Evolutionary conservation across 2,888 invertebrate species (phyloP), one percentile per base, ranked within the genome.

Genomic region (Strigamia crassipes): DNA sequence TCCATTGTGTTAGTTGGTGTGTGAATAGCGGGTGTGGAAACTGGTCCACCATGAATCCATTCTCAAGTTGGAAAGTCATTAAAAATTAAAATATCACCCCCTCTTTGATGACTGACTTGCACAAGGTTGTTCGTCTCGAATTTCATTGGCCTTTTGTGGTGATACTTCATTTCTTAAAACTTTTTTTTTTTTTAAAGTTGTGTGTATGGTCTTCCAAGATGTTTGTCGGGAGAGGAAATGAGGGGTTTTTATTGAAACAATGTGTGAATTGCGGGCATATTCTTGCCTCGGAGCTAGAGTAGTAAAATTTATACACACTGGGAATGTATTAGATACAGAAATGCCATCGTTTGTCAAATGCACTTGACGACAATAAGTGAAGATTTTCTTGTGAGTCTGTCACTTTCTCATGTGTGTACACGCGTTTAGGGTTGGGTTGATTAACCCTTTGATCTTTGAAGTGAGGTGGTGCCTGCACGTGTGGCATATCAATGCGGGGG

Each of bases 21-120:
- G 73, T 73, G 73, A 73, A 73, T 73, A 73, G 73, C 31, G 73
- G 73, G 73, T 73, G 73, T 73, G 73, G 73, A 73, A 73, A 73
- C 73, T 73, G 73, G 73, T 73, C 73, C 31, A 73, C 73, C 73
- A 73, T 73, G 73, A 73, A 4, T 73, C 73, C 73, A 73, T 73
- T 73, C 31, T 73, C 73, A 73, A 27, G 10, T 73, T 73, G 31
- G 73, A 27, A 73, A 73, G 73, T 31, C 73, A 73, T 73, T 73
- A 73, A 73, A 66, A 73, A 73, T 73, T 73, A 27, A 73, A 73
- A 73, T 73, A 73, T 73, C 31, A 31, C 73, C 31, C 73, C 31
- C 73, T 73, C 73, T 73, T 31, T 31, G 73, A 73, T 73, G 73
- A 73, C 73, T 73, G 31, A 73, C 13, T 73, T 73, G 23, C 31